These are phyloP conservation scores for Thumatha senex DNA, from an alignment of 2,888 invertebrate genomes.

Conservation along the genomic window DNA sequence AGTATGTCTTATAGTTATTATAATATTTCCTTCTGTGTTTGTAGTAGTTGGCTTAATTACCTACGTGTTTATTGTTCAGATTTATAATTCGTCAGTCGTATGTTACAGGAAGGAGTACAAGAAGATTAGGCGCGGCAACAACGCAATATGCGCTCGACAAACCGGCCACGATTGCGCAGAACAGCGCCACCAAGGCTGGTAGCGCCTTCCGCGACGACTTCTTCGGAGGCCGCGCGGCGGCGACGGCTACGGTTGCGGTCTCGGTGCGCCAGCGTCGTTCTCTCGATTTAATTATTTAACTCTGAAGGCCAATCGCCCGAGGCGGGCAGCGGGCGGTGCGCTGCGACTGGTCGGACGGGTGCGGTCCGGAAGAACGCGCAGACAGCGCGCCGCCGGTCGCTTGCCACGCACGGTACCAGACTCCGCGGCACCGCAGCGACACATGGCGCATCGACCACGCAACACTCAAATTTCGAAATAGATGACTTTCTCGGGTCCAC, in stretches of 20 bases:
- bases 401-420: slow-evolving; percentile 70
- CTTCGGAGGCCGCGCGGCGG: slow-evolving; percentile 63
- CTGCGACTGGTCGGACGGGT: slow-evolving; percentile 81
- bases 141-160: slow-evolving; percentile 70
- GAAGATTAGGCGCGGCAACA: slow-evolving; percentile 69
- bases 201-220: slow-evolving; percentile 77
- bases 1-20: too few species aligned
- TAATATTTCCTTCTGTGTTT: not conserved
- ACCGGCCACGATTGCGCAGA: slow-evolving; percentile 81
- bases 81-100: slow-evolving; percentile 4
- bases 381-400: slow-evolving; percentile 80
- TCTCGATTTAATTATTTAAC: slow-evolving; percentile 79
- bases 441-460: slow-evolving; percentile 71
- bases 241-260: slow-evolving; percentile 40
- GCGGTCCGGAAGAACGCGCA: slow-evolving; percentile 77
- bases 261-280: slow-evolving; percentile 56
- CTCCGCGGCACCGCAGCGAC: slow-evolving; percentile 78
- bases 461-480: slow-evolving; percentile 79
- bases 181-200: slow-evolving; percentile 80
- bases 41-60: not conserved
- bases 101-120: slow-evolving; percentile 58
- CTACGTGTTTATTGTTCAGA: not conserved
- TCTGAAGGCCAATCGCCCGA: slow-evolving; percentile 81
- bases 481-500: slow-evolving; percentile 76
- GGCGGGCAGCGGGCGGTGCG: slow-evolving; percentile 76